Evolutionary conservation across 2,797 vertebrate species (phyloP).

Genomic region (Tinamus major): DNA sequence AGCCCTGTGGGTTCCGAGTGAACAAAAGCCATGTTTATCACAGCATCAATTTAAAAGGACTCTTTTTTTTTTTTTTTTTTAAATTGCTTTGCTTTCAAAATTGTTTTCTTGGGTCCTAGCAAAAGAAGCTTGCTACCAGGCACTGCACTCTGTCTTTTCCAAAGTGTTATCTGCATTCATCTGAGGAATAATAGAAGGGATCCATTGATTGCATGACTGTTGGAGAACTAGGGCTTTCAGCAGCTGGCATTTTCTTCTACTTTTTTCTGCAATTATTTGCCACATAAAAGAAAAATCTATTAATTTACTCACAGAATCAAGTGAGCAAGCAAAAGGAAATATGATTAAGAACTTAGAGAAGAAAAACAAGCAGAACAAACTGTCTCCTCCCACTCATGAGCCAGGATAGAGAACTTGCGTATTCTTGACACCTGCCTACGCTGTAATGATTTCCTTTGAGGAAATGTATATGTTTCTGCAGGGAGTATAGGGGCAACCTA

Average conservation of each 20-base stretch:
- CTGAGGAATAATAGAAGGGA: not conserved
- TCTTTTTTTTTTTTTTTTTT: not conserved
- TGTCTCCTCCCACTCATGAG: not conserved
- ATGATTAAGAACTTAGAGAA: not conserved
- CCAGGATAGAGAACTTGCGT: not conserved
- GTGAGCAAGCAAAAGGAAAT: not conserved
- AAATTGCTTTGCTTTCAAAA: not conserved
- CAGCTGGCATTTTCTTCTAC: not conserved
- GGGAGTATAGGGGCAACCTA: not conserved
- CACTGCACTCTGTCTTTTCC: not conserved
- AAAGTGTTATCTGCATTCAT: not conserved
- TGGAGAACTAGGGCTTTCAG: not conserved
- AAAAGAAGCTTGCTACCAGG: not conserved
- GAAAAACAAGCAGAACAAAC: not conserved
- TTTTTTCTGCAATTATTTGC: not conserved
- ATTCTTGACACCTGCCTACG: not conserved
- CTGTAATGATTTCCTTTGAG: not conserved
- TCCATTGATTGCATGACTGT: not conserved
- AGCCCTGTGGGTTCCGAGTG: not conserved
- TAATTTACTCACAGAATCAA: not conserved
- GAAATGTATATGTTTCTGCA: not conserved
- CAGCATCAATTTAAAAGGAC: not conserved
- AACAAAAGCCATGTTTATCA: not conserved
- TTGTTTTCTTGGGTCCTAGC: not conserved
- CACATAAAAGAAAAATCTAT: not conserved